Base-by-base conservation (phyloP, 2,113 vertebrate species). In the Thymallus thymallus region DNA sequence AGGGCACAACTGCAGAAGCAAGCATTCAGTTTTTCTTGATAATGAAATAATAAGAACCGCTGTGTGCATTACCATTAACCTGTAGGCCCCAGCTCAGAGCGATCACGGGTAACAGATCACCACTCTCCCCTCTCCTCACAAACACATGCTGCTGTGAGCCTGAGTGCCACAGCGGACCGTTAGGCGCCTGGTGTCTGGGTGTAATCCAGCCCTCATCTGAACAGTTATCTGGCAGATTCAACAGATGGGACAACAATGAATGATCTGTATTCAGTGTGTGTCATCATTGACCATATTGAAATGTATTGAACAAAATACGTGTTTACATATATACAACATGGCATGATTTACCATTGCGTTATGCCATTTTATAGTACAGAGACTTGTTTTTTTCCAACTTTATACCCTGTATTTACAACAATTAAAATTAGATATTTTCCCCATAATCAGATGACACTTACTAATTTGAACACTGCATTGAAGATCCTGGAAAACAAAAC, bases 161-260 rank as follows among this genome's bases (percentile, higher is more conserved):
- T 22, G 18, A 0, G 22, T 12, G 18, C 85, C 65, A 79, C 0
- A 61, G 12, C 3, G 86, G 88, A 5, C 29, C 3, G 0, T 5
- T 71, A 2, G 91, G 88, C 14, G 86, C 78, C 0, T 0, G 0
- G 0, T 0, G 0, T 6, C 16, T 60, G 0, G 13, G 30, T 56
- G 2, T 64, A 1, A 72, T 30, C 64, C 18, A 64, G 0, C 1
- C 32, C 12, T 82, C 46, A 4, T 77, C 76, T 60, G 84, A 87
- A 73, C 91, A 93, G 51, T 86, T 85, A 51, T 71, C 90, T 93
- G 67, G 48, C 46, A 71, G n/a, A 80, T 65, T 2, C 35, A 51
- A 3, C 1, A 30, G 4, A 73, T 45, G 3, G 20, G 30, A 32
- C 7, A 6, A 35, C 13, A 3, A 35, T 30, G 30, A 66, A 66